Base-by-base conservation (phyloP, 2,888 invertebrate species). In the Laothoe populi region DNA sequence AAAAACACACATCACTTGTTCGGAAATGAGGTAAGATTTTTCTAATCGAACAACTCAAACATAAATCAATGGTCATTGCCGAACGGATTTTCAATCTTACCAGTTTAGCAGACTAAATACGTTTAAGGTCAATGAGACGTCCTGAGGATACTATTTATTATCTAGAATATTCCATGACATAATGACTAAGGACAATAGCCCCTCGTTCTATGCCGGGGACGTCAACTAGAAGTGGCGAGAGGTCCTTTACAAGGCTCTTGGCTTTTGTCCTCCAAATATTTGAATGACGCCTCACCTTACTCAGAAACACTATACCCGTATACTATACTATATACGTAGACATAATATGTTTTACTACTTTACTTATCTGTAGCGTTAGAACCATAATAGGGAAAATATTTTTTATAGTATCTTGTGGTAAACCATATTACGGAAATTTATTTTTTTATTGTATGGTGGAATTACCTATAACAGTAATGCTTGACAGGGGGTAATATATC, bases 241-340 rank as follows among this genome's bases (percentile, higher is more conserved):
- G 71, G 74, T 67, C 73, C 74, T 69, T 73, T 73, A 72, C 71
- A 31, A 53, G 68, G 70, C 73, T 75, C 79, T 78, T 77, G 76
- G 72, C 78, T 71, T 72, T 75, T 75, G 71, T 67, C 71, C 75
- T 70, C 75, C 83, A 81, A 82, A 82, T 84, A 83, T 83, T 83
- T 81, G 72, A 76, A 72, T 71, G 75, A 72, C 73, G 78, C 75
- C 72, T 70, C 68, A 63, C 62, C 63, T 45, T 59, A 61, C 60
- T 69, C 59, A 64, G 64, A 57, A 38, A 65, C 35, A 35, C 53
- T 53, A 53, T 53, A 31, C 21, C 10, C n/a, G n/a, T n/a, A n/a
- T n/a, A n/a, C n/a, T 8, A 45, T 24, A 16, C 19, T 53, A 35
- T 19, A 19, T 53, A 31, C n/a, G 16, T 26, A 19, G 31, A 19